Evolutionary conservation across 2,888 invertebrate genomes (phyloP).

Genomic region (Scaptomyza parva): DNA sequence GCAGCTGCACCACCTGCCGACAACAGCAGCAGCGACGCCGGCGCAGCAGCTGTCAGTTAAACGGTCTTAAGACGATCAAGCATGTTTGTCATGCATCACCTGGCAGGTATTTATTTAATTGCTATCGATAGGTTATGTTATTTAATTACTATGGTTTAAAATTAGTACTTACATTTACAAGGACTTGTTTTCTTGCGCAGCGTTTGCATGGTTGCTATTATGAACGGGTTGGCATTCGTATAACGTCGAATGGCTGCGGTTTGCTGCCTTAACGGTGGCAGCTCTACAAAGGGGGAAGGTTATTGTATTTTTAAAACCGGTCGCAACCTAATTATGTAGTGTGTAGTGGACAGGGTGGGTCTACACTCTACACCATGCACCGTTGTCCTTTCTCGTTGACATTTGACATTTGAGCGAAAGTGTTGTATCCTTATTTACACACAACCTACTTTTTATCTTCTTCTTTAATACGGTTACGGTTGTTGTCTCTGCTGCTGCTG

Average conservation of each 20-base stretch:
- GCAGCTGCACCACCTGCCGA: conserved; percentile 71
- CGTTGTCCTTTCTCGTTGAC: conserved; percentile 35
- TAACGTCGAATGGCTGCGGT: conserved; percentile 69
- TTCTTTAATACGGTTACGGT: conserved; percentile 1
- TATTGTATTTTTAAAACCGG: conserved; percentile 34
- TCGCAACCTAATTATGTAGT: conserved; percentile 31
- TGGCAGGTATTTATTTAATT: conserved; percentile 3
- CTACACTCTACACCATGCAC: conserved; percentile 30
- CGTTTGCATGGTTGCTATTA: conserved; percentile 91
- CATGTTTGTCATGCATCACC: conserved; percentile 40
- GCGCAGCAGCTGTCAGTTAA: conserved; percentile 68
- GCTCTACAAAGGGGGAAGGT: conserved; percentile 17
- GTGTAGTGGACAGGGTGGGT: conserved; percentile 26
- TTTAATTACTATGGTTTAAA: not conserved
- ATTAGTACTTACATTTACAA: conserved; percentile 93
- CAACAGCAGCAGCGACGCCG: conserved; percentile 60
- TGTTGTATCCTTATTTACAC: conserved; percentile 23
- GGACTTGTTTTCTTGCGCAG: conserved; percentile 97
- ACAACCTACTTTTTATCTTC: conserved; percentile 7
- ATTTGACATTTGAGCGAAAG: conserved; percentile 43
- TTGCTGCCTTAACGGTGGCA: conserved; percentile 35
- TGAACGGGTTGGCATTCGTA: conserved; percentile 79
- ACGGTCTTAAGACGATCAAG: conserved; percentile 44
- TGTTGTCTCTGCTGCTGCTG: conserved; percentile 36
- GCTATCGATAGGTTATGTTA: conserved; percentile 46